These are phyloP conservation scores for Fukomys damarensis DNA, from an alignment of 2,113 vertebrate species.

Conservation along the genomic window DNA sequence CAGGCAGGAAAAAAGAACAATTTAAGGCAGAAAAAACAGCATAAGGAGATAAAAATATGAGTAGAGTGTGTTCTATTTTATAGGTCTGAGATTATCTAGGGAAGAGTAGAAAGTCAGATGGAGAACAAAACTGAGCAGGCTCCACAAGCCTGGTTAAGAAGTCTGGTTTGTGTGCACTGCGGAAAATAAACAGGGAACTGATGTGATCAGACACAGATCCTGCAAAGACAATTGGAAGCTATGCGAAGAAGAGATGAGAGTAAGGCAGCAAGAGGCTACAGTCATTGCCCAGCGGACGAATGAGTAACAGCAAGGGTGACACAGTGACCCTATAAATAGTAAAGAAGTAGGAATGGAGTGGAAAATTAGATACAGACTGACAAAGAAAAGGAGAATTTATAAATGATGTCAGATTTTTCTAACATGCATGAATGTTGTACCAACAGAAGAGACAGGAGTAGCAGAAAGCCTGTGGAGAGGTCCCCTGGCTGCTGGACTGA, in stretches of 20 bases:
- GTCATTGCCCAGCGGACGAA: background rate
- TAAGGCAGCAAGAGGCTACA: background rate
- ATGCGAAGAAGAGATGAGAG: background rate
- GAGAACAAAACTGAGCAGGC: background rate
- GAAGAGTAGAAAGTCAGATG: background rate
- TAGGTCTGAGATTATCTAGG: background rate
- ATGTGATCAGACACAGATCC: background rate
- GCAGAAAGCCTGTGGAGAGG: background rate
- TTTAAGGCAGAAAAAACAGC: background rate
- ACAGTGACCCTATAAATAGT: background rate
- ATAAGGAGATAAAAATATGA: background rate
- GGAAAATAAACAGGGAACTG: background rate
- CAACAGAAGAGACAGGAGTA: background rate
- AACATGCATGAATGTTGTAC: background rate
- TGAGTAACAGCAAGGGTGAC: too few relatives aligned
- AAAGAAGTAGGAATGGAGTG: background rate
- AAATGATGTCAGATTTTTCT: background rate
- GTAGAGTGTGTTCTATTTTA: background rate
- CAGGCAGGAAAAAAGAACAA: background rate
- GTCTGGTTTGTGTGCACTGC: background rate
- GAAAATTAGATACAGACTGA: background rate
- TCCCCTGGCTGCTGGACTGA: background rate
- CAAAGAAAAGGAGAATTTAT: background rate
- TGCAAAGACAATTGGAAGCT: background rate
- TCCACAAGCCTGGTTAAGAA: background rate